Conservation (phyloP, 2,113 vertebrate species). For the Platysteira castanea region DNA sequence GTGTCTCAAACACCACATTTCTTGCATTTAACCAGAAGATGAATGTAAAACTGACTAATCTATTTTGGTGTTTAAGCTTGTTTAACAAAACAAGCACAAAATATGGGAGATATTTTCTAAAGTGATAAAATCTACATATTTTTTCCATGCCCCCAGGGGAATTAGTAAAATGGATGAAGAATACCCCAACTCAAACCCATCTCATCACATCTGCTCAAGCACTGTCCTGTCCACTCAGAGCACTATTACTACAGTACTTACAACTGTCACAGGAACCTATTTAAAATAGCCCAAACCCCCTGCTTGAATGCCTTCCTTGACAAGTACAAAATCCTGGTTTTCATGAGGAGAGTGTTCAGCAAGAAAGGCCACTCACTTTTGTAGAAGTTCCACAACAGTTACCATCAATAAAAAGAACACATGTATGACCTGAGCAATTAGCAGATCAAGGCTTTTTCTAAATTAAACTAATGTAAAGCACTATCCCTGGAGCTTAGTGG, state of each 20-base stretch:
- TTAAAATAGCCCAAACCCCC: not conserved
- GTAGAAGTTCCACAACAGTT: not conserved
- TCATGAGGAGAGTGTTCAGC: not conserved
- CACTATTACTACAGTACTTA: not conserved
- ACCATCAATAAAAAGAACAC: not conserved
- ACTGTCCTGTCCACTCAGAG: not conserved
- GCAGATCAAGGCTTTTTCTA: not conserved
- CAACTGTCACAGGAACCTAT: not conserved
- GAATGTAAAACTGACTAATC: not conserved
- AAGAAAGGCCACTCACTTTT: not conserved
- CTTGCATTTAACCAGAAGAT: not conserved
- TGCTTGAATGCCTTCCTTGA: not conserved
- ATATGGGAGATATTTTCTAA: not conserved
- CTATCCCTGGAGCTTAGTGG: fast-evolving
- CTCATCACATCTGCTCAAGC: not conserved
- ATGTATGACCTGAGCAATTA: not conserved
- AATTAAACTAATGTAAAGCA: not conserved
- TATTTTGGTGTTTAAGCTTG: not conserved
- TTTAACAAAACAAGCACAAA: not conserved
- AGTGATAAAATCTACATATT: not conserved
- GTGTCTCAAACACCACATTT: not conserved
- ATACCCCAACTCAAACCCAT: not conserved
- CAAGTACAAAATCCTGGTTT: not conserved
- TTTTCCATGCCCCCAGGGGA: not conserved
- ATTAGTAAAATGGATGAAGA: not conserved